A percentile compares a stretch with the other conserved stretches of the same genome.
Conservation (phyloP, 2,888 invertebrate genomes). For the Limenitis arthemis region DNA sequence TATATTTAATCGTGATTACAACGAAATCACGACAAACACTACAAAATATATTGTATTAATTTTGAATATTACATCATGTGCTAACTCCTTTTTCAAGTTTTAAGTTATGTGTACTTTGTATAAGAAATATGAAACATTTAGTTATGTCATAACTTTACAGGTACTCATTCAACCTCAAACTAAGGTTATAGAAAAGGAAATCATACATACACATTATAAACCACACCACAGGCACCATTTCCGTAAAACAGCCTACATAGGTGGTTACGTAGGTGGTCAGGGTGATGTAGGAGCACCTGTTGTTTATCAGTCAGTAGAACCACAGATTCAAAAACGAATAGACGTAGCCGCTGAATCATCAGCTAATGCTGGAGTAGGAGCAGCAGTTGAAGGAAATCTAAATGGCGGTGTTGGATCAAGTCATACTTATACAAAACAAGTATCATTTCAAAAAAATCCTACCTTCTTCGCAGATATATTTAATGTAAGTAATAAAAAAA, state of each 20-base stretch:
- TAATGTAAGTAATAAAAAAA: constrained; percentile 62
- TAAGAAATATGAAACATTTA: constrained; percentile 4
- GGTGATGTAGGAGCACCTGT: constrained; percentile 30
- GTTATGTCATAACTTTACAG: constrained; percentile 31
- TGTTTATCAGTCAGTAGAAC: constrained; percentile 31
- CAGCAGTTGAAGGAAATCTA: constrained; percentile 23
- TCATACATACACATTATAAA: constrained; percentile 42
- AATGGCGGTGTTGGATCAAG: constrained; percentile 31
- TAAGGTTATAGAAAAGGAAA: constrained; percentile 41
- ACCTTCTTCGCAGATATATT: constrained; percentile 75
- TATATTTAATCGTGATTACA: too few species aligned
- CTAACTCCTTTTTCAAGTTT: not conserved
- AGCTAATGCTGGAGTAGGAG: constrained; percentile 30
- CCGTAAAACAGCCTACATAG: constrained; percentile 45
- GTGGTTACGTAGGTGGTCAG: constrained; percentile 44
- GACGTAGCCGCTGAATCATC: constrained; percentile 41
- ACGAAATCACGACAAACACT: too few species aligned
- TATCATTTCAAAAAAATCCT: constrained; percentile 45
- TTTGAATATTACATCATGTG: constrained; percentile 2
- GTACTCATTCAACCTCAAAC: constrained; percentile 42
- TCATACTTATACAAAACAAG: constrained; percentile 41
- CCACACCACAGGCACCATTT: constrained; percentile 44
- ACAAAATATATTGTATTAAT: not conserved
- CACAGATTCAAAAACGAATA: constrained; percentile 44
- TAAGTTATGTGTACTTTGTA: not conserved